Percentiles rank a stretch among this genome's conserved stretches.
Evolutionary conservation across 2,888 invertebrate species (phyloP).

Genomic region (Phania funesta): DNA sequence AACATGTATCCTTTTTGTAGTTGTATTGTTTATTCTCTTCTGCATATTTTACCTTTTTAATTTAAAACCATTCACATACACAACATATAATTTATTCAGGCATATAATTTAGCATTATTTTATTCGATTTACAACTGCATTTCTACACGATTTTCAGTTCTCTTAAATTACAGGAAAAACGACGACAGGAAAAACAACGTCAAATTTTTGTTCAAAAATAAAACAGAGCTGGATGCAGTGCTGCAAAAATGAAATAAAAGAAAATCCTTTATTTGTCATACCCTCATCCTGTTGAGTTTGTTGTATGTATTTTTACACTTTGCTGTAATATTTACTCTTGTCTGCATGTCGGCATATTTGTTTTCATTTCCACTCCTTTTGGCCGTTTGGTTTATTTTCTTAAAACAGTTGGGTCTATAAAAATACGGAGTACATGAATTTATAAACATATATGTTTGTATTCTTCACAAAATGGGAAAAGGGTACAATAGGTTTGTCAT

Average conservation of each 20-base stretch:
- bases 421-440: no score
- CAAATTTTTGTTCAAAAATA: neutral
- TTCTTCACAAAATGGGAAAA: no score
- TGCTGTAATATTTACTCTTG: slow-evolving; percentile 56
- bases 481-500: no score
- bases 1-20: neutral
- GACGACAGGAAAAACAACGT: neutral
- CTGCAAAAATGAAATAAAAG: slow-evolving; percentile 39
- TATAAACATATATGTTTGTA: no score
- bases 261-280: slow-evolving; percentile 57
- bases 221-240: neutral
- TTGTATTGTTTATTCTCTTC: neutral
- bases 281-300: slow-evolving; percentile 46
- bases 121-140: slow-evolving; percentile 47
- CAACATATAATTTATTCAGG: slow-evolving; percentile 33
- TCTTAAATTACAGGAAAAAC: slow-evolving; percentile 38
- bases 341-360: slow-evolving; percentile 63
- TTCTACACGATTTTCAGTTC: slow-evolving; percentile 48
- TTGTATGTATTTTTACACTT: slow-evolving; percentile 44
- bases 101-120: slow-evolving; percentile 52
- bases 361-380: slow-evolving; percentile 22
- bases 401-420: slow-evolving; percentile 18
- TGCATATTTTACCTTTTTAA: slow-evolving; percentile 42
- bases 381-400: neutral
- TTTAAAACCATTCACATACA: slow-evolving; percentile 30